A percentile compares a stretch with the other conserved stretches of the same genome.
Conservation (phyloP, 1,140 invertebrate species). For the Caerostris extrusa region DNA sequence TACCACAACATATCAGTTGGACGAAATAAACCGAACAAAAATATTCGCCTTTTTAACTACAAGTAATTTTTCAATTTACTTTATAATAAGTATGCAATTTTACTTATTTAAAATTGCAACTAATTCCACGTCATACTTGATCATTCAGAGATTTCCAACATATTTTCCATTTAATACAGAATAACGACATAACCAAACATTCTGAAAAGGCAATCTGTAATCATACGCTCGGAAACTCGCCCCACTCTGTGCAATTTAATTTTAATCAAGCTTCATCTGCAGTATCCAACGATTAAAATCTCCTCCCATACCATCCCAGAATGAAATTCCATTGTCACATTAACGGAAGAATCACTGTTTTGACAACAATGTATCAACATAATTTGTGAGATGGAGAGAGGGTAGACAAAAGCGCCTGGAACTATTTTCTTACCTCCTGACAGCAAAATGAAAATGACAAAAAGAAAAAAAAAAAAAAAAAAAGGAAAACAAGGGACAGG, state of each 20-base stretch:
- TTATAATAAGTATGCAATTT: no score
- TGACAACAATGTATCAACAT: conserved; percentile 47
- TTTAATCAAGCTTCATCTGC: not conserved
- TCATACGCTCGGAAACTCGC: not conserved
- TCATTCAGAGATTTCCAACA: not conserved
- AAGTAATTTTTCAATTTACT: no score
- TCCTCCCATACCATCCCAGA: not conserved
- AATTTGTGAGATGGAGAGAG: conserved; percentile 9
- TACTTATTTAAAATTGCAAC: no score
- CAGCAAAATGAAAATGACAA: not conserved
- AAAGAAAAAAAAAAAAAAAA: not conserved
- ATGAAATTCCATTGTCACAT: not conserved
- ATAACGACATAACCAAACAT: not conserved
- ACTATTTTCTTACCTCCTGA: conserved; percentile 49
- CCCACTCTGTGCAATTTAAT: not conserved
- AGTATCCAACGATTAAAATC: not conserved
- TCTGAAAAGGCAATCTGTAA: not conserved
- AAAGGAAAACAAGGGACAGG: not conserved
- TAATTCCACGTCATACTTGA: not conserved
- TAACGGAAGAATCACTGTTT: conserved; percentile 40
- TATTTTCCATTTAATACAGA: not conserved
- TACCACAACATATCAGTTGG: no score
- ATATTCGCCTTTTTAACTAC: no score
- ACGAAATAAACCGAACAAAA: no score
- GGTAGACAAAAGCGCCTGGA: conserved; percentile 32